Conservation (phyloP, 2,888 invertebrate species). For the Smittia aterrima region DNA sequence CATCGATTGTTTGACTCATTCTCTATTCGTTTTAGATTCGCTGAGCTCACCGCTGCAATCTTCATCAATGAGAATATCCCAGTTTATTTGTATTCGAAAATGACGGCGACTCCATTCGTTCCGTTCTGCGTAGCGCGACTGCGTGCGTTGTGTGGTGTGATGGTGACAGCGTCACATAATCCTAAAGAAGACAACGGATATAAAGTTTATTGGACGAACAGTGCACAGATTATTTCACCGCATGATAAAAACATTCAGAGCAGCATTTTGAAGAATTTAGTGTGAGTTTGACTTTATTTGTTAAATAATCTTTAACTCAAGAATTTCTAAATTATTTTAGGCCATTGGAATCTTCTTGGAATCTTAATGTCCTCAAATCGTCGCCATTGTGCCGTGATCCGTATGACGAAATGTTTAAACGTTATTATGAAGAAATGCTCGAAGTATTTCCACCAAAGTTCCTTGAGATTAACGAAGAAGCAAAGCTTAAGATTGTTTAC, state of each 20-base stretch:
- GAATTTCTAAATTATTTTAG: slow-evolving; percentile 47
- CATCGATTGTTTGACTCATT: slow-evolving; percentile 42
- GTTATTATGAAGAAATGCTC: slow-evolving; percentile 66
- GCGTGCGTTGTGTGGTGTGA: slow-evolving; percentile 79
- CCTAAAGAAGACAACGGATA: slow-evolving; percentile 96
- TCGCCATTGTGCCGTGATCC: slow-evolving; percentile 67
- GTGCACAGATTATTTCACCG: slow-evolving; percentile 91
- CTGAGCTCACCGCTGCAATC: slow-evolving; percentile 80
- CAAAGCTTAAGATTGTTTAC: slow-evolving; percentile 72
- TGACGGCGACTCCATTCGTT: slow-evolving; percentile 91
- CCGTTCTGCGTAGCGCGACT: slow-evolving; percentile 77
- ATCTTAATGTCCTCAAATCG: slow-evolving; percentile 59
- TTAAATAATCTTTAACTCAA: neutral
- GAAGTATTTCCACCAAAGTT: slow-evolving; percentile 58
- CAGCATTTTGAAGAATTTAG: slow-evolving; percentile 71
- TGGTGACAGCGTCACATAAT: slow-evolving; percentile 96
- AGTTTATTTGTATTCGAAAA: slow-evolving; percentile 76
- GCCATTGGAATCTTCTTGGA: slow-evolving; percentile 79
- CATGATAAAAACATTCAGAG: slow-evolving; percentile 84
- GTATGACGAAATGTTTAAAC: slow-evolving; percentile 61
- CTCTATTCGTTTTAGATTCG: slow-evolving; percentile 65
- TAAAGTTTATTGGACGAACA: slow-evolving; percentile 95
- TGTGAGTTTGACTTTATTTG: slow-evolving; percentile 51
- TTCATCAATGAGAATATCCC: slow-evolving; percentile 72
- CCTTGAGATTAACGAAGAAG: slow-evolving; percentile 57